These are phyloP conservation scores for Alviniconcha strummeri DNA, from an alignment of 2,888 invertebrate genomes.

Conservation along the genomic window DNA sequence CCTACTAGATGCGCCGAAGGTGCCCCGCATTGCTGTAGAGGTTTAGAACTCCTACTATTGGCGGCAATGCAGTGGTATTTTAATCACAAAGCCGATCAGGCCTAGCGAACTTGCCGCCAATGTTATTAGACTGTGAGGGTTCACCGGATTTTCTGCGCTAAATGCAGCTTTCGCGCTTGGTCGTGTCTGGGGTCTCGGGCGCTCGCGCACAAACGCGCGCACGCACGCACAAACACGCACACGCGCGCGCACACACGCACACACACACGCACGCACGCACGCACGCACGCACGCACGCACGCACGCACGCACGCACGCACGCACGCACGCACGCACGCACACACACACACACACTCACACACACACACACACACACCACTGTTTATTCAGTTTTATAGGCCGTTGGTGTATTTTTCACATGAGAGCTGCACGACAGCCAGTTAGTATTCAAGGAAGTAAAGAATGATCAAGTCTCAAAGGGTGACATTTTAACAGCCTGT, in stretches of 20 bases:
- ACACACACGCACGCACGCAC: slow-evolving; percentile 20
- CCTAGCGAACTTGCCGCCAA: too few species aligned
- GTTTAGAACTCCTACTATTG: not conserved
- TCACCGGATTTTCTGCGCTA: too few species aligned
- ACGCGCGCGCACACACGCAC: slow-evolving; percentile 2
- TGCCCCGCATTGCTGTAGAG: not conserved
- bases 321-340: slow-evolving; percentile 2
- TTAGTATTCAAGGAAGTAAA: too few species aligned
- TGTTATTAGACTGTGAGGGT: not conserved
- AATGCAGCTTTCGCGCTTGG: too few species aligned
- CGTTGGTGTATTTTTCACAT: too few species aligned
- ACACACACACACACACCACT: too few species aligned
- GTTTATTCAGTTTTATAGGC: too few species aligned
- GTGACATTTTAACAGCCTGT: too few species aligned
- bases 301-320: slow-evolving; percentile 13
- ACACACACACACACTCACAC: not conserved
- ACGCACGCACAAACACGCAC: not conserved
- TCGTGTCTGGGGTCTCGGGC: too few species aligned
- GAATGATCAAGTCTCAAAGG: too few species aligned
- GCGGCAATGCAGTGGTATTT: not conserved
- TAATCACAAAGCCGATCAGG: too few species aligned
- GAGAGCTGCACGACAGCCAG: too few species aligned
- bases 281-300: slow-evolving; percentile 22
- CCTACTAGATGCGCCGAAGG: not conserved
- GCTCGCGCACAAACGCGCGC: not conserved